Conservation (phyloP, 1,140 invertebrate species). For the Conopomorpha cramerella region DNA sequence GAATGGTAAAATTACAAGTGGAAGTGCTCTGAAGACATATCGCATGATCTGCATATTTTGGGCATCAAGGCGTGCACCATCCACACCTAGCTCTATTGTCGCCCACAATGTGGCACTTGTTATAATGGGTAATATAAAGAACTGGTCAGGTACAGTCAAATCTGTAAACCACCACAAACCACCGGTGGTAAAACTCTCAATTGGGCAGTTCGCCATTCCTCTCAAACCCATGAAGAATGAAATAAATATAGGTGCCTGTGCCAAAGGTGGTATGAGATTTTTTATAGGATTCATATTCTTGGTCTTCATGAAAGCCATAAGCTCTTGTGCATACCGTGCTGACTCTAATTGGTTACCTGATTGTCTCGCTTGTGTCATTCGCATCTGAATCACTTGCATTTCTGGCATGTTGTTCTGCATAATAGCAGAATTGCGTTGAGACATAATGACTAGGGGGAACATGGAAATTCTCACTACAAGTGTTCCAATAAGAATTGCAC, state of each 20-base stretch:
- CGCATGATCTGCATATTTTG: slow-evolving; percentile 72
- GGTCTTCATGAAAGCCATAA: slow-evolving; percentile 80
- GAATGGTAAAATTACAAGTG: slow-evolving; percentile 83
- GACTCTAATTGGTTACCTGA: slow-evolving; percentile 80
- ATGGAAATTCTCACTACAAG: slow-evolving; percentile 70
- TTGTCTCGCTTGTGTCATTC: slow-evolving; percentile 82
- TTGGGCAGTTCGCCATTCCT: slow-evolving; percentile 83
- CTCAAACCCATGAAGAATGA: slow-evolving; percentile 87
- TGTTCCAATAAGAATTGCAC: slow-evolving; percentile 79
- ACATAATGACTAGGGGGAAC: slow-evolving; percentile 82
- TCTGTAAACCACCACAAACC: slow-evolving; percentile 93
- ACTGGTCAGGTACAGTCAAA: slow-evolving; percentile 89
- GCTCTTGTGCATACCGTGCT: slow-evolving; percentile 71
- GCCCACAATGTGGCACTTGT: slow-evolving; percentile 79
- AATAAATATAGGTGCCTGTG: slow-evolving; percentile 88
- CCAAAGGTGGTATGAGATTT: slow-evolving; percentile 77
- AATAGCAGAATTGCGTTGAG: slow-evolving; percentile 76
- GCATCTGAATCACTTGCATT: slow-evolving; percentile 77
- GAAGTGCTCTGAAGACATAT: slow-evolving; percentile 75
- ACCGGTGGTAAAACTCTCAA: slow-evolving; percentile 86
- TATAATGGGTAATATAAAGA: slow-evolving; percentile 83
- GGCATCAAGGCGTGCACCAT: slow-evolving; percentile 66
- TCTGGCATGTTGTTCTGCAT: slow-evolving; percentile 84
- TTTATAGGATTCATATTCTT: slow-evolving; percentile 82
- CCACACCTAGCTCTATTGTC: slow-evolving; percentile 86